Conservation (phyloP, 92 coral and sea anemone genomes). For the Epizoanthus illoricatus region DNA sequence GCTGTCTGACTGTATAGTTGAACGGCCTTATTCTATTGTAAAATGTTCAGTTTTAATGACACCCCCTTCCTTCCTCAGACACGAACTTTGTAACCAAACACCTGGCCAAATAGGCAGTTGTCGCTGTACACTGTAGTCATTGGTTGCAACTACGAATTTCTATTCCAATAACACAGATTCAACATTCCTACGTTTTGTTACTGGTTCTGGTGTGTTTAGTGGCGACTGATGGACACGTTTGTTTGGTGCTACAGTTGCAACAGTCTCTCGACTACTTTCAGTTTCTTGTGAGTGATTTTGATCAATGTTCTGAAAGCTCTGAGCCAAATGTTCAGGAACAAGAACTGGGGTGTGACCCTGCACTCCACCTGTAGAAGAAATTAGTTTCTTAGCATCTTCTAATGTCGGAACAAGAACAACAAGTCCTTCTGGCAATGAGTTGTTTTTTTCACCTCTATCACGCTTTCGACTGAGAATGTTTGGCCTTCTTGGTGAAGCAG, state of each 20-base stretch:
- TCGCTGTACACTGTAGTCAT: no score
- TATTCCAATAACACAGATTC: constrained; percentile 24
- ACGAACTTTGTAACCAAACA: no score
- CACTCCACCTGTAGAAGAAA: constrained; percentile 73
- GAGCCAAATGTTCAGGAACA: constrained; percentile 73
- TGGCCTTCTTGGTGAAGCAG: constrained; percentile 70
- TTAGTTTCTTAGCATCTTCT: constrained; percentile 84
- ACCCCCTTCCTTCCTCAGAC: no score
- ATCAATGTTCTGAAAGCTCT: constrained; percentile 19
- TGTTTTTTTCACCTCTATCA: constrained; percentile 56
- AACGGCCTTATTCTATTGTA: no score
- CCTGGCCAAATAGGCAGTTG: no score
- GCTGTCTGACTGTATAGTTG: no score
- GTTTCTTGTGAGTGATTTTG: constrained; percentile 21
- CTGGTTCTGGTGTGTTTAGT: constrained; percentile 35
- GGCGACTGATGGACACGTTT: constrained; percentile 33
- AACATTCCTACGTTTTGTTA: constrained; percentile 22
- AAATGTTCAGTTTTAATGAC: no score
- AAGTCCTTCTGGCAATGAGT: constrained; percentile 75
- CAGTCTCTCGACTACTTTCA: background rate
- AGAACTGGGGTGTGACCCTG: constrained; percentile 78
- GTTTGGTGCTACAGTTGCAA: background rate
- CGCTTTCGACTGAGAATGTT: constrained; percentile 73
- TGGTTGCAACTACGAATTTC: background rate
- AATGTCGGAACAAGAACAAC: constrained; percentile 91